phyloP scores from a whole-genome alignment of 1,140 invertebrate genomes.

The Hyphantria cunea region DNA sequence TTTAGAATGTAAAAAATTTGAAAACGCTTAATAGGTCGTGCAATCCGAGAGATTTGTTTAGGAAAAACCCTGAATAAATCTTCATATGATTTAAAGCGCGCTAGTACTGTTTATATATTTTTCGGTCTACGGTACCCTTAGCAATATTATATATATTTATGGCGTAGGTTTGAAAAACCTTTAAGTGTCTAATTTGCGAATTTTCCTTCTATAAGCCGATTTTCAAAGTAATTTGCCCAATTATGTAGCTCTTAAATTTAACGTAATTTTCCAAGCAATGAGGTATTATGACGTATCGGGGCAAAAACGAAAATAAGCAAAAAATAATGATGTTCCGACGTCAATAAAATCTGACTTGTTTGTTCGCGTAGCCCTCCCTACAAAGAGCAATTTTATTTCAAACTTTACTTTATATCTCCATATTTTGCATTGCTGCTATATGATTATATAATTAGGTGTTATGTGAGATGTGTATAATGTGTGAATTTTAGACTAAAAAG shows the following conservation, averaged over 20 bases:
- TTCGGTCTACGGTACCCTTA: constrained; percentile 3
- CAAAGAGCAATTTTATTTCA: constrained; percentile 28
- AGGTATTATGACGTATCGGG: constrained; percentile 53
- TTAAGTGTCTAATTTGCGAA: constrained; percentile 68
- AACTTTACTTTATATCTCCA: constrained; percentile 9
- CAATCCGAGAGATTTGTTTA: too few species aligned
- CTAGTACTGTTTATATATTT: too few species aligned
- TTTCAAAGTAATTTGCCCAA: constrained; percentile 63
- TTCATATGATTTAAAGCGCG: too few species aligned
- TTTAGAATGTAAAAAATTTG: too few species aligned
- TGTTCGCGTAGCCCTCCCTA: constrained; percentile 18
- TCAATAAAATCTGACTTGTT: constrained; percentile 52
- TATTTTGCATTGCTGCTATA: background rate
- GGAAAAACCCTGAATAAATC: too few species aligned
- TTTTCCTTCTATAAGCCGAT: constrained; percentile 65
- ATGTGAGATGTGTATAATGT: background rate
- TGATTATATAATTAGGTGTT: too few species aligned
- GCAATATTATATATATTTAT: constrained; percentile 24
- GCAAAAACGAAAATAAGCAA: constrained; percentile 59
- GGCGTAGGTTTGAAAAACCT: constrained; percentile 53
- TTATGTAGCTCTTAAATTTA: constrained; percentile 68
- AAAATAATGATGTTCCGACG: constrained; percentile 60
- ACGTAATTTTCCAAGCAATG: constrained; percentile 58
- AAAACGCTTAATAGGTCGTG: too few species aligned
- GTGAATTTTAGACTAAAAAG: background rate